These are phyloP conservation scores for Gastrophryne carolinensis DNA, from an alignment of 2,797 vertebrate genomes.

Conservation along the genomic window DNA sequence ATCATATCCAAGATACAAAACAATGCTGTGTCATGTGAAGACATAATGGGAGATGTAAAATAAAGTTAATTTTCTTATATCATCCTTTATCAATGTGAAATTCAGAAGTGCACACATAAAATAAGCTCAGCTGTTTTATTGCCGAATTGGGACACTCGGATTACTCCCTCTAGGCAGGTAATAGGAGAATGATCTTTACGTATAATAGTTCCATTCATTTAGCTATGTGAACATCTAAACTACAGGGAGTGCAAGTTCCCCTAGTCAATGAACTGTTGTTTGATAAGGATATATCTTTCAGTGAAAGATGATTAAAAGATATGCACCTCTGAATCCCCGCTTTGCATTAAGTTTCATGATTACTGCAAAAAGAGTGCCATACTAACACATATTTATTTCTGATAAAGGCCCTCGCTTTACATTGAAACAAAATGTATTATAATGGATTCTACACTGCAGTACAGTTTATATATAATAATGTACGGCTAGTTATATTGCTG, in stretches of 20 bases:
- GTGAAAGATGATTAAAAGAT: slow-evolving; percentile 44
- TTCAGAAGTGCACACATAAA: slow-evolving; percentile 1
- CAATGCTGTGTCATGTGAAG: no score
- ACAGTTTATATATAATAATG: no score
- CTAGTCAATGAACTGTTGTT: slow-evolving; percentile 49
- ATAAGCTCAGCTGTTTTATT: slow-evolving; percentile 43
- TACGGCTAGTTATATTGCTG: no score
- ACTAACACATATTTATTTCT: slow-evolving; percentile 3
- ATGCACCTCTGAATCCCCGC: slow-evolving; percentile 14
- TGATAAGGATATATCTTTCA: slow-evolving; percentile 53
- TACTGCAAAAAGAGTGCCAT: slow-evolving; percentile 1
- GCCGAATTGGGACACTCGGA: slow-evolving; percentile 43
- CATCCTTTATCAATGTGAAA: neutral
- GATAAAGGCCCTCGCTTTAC: neutral
- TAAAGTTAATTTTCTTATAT: no score
- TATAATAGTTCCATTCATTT: slow-evolving; percentile 50
- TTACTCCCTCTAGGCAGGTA: slow-evolving; percentile 52
- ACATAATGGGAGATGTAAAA: no score
- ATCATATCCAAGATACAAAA: no score
- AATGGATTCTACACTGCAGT: no score
- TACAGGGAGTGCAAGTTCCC: slow-evolving; percentile 47
- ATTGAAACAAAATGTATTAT: no score
- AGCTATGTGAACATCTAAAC: slow-evolving; percentile 50
- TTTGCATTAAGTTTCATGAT: slow-evolving; percentile 38
- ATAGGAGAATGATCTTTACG: slow-evolving; percentile 47